Base-by-base conservation (phyloP, 1,140 invertebrate species). In the Fopius arisanus region DNA sequence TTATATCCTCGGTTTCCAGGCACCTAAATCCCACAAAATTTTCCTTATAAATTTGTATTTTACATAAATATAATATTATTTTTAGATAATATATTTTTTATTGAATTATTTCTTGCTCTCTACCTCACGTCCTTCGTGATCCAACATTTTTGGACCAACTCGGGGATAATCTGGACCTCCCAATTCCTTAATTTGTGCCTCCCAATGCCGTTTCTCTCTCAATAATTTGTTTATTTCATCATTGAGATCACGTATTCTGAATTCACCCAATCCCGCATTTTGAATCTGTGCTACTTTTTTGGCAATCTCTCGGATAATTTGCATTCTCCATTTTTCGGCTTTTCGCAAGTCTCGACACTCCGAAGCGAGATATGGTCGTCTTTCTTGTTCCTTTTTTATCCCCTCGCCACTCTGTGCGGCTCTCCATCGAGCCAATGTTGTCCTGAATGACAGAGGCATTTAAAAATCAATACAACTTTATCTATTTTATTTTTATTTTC, bases 201-300 rank as follows among this genome's bases (percentile, higher is more conserved):
- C 98, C 98, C 98, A 99, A 82, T 99, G 97, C 0, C 96, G 90
- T 85, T 96, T 96, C 84, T 99, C 97, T 75, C 97, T 88, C 26
- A 99, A 89, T 37, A 99, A 85, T 89, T 99, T 99, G 84, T 99
- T 99, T 70, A 99, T 99, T 89, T 99, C 98, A 89, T 99, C 98
- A 86, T 99, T 99, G 1, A 99, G 88, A 88, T 99, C 98, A 33
- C 98, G 89, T 77, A 99, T 97, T 40, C 98, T 92, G 84, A 98
- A 99, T 89, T 99, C 98, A 0, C 98, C 98, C 0, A 99, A 89
- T 78, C 98, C 98, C 80, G 98, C 98, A 90, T 99, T 99, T 87
- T 99, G 98, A 84, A 99, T 99, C 87, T 98, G 96, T 16, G 98
- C 94, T n/a, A 99, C 98, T 90, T 99, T 99, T 81, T 97, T 96